Base-by-base conservation (phyloP, 2,113 vertebrate genomes). In the Phalacrocorax carbo region DNA sequence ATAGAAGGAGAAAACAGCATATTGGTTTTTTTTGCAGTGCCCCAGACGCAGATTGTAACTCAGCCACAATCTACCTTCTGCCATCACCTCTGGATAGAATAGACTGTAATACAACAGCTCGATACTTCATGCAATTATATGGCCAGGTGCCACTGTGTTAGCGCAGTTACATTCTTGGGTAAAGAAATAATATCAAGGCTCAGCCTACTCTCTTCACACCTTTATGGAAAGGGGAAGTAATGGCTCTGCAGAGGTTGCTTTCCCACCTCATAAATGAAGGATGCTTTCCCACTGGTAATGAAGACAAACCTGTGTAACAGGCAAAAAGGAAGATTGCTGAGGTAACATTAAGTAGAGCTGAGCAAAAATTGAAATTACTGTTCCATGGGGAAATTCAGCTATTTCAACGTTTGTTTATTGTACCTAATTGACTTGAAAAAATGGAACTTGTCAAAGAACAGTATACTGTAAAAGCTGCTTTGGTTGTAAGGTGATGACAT, bases 251-350 rank as follows among this genome's bases (percentile, higher is more conserved):
- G 91, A 95, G 90, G 84, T 85, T 96, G 70, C 79, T 96, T 96
- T 96, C 93, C 70, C 93, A 95, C 90, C 90, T 97, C 90, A 86
- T 97, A 95, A 97, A 97, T 58, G 94, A 90, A 85, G 49, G 94
- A 89, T 95, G 66, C 71, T 86, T 96, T 95, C 94, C 93, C 88
- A 77, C 51, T 15, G 81, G 91, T 85, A 93, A 65, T 46, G 57
- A 34, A 82, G 65, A 76, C 82, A 93, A 91, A 91, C 85, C 68
- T 80, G 61, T 61, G 16, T 82, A 93, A 85, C 40, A 58, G 81
- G 66, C 69, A 58, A 34, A 88, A 96, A 77, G 3, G 66, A 91
- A 85, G 40, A 58, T 52, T 93, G 61, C 62, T 82, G 84, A 95
- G 84, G 82, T 69, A 90, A 91, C 7, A 65, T 73, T 80, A 90